A percentile compares a stretch with the other conserved stretches of the same genome.
Conservation (phyloP, 30 jellyfish, hydroid and myxozoan species). For the Chironex yamaguchii region DNA sequence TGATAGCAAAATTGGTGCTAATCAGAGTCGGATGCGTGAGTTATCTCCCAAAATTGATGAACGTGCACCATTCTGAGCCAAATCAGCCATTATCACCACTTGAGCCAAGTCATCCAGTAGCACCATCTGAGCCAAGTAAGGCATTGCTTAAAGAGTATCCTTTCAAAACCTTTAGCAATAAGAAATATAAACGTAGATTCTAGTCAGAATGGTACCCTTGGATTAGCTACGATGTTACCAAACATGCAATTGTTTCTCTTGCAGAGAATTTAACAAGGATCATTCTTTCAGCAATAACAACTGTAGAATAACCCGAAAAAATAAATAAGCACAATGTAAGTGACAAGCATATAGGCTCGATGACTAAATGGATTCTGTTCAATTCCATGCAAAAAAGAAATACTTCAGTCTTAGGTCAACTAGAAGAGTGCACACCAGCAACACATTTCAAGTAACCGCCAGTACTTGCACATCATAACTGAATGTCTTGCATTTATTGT, state of each 20-base stretch:
- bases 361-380: not conserved
- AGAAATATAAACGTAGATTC: too few species aligned
- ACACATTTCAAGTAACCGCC: constrained; percentile 30
- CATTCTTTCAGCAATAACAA: constrained; percentile 1
- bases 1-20: too few species aligned
- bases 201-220: too few species aligned
- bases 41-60: too few species aligned
- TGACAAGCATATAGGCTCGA: not conserved
- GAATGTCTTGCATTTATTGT: constrained; percentile 32
- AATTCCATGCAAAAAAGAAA: not conserved
- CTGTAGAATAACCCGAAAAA: constrained; percentile 29
- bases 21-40: too few species aligned
- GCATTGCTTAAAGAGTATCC: too few species aligned
- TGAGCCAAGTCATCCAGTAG: too few species aligned
- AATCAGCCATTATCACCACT: too few species aligned
- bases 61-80: too few species aligned
- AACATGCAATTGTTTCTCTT: constrained; percentile 1
- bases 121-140: too few species aligned
- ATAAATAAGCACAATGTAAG: too few species aligned
- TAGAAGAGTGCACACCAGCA: constrained; percentile 29
- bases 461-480: constrained; percentile 22
- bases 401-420: constrained; percentile 28
- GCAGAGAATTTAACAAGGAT: constrained; percentile 23
- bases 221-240: constrained; percentile 19
- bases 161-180: too few species aligned